Evolutionary conservation across 2,113 vertebrate genomes (phyloP).

Genomic region (Prolemur simus): DNA sequence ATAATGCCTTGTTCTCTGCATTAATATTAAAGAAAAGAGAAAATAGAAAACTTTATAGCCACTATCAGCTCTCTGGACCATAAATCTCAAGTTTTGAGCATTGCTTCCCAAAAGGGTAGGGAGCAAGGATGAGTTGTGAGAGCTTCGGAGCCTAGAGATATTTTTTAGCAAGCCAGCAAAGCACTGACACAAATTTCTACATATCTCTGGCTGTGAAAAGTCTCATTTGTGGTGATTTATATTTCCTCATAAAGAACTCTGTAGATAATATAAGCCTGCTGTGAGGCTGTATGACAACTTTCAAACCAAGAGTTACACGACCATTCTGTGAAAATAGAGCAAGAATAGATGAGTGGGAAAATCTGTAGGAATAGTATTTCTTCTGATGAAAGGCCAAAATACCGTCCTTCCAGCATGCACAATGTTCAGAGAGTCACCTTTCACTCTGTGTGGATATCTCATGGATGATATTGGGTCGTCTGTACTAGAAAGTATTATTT

Average conservation of each 20-base stretch:
- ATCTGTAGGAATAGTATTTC: conserved; percentile 55
- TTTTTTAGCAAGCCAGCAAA: conserved; percentile 75
- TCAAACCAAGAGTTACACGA: conserved; percentile 68
- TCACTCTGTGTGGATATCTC: neutral
- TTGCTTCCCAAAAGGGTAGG: conserved; percentile 69
- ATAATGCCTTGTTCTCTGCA: conserved; percentile 67
- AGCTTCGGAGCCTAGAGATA: conserved; percentile 67
- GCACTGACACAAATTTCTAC: conserved; percentile 65
- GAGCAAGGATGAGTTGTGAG: conserved; percentile 48
- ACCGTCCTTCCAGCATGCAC: neutral
- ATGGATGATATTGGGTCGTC: neutral
- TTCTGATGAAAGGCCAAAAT: conserved; percentile 42
- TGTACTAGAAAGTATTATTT: neutral
- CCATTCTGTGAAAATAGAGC: conserved; percentile 68
- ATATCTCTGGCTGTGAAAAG: conserved; percentile 75
- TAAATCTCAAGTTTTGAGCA: conserved; percentile 73
- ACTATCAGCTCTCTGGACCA: conserved; percentile 72
- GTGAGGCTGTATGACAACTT: conserved; percentile 69
- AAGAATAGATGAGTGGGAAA: neutral
- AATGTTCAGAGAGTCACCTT: neutral
- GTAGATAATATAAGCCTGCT: conserved; percentile 73
- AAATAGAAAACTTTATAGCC: conserved; percentile 73
- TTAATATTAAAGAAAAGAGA: conserved; percentile 76
- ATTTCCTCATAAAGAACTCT: conserved; percentile 72
- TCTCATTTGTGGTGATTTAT: conserved; percentile 72